phyloP scores from a whole-genome alignment of 2,113 vertebrate species.

The Pantherophis guttatus region DNA sequence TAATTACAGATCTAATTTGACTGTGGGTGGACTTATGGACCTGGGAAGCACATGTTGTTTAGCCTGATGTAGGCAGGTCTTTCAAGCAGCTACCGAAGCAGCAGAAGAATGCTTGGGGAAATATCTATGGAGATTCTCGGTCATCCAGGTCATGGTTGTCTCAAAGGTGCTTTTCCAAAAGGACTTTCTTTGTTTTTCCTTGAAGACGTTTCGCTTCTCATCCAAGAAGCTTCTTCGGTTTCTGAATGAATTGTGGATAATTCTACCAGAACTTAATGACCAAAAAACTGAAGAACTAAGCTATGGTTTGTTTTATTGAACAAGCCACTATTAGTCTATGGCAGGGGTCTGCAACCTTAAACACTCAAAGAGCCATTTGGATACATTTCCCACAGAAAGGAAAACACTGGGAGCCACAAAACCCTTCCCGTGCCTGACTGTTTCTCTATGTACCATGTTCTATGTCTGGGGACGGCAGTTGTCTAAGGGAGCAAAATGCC shows the following conservation, averaged over 20 bases:
- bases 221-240: not conserved
- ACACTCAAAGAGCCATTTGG: too few relatives aligned
- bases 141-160: not conserved
- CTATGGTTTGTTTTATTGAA: too few relatives aligned
- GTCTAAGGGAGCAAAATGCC: not conserved
- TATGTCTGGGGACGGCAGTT: accelerated
- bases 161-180: too few relatives aligned
- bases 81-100: accelerated
- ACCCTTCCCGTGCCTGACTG: too few relatives aligned
- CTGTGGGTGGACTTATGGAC: constrained; percentile 10
- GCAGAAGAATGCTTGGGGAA: not conserved
- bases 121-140: not conserved
- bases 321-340: too few relatives aligned
- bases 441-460: too few relatives aligned
- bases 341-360: too few relatives aligned
- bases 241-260: too few relatives aligned
- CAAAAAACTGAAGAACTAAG: too few relatives aligned
- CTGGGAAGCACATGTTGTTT: not conserved
- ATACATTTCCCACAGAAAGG: too few relatives aligned
- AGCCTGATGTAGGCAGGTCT: accelerated
- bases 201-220: not conserved
- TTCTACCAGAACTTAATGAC: too few relatives aligned
- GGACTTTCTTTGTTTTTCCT: not conserved
- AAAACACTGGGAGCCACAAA: too few relatives aligned
- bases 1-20: constrained; percentile 37